Evolutionary conservation across 64 coral and sea anemone genomes (phyloP).

Genomic region (Porites lutea): DNA sequence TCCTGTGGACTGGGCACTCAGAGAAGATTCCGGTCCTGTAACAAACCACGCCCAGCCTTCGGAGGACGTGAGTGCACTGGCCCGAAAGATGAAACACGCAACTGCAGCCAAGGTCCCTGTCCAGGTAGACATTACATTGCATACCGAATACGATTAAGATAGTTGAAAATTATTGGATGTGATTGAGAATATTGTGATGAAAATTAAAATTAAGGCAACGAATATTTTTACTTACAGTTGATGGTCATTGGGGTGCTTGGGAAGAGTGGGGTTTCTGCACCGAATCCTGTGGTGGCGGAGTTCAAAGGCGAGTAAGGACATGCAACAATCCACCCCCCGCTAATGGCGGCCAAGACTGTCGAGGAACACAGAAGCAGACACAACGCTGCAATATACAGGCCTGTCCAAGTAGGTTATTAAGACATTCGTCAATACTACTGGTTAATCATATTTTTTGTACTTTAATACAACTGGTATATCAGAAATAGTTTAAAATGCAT

Average conservation of each 20-base stretch:
- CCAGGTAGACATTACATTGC: neutral
- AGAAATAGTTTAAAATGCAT: neutral
- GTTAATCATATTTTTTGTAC: too few species aligned
- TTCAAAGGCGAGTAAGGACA: conserved; percentile 1
- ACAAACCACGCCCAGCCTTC: conserved; percentile 39
- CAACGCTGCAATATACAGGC: conserved; percentile 34
- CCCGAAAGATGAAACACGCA: neutral
- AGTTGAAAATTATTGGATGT: too few species aligned
- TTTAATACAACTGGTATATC: too few species aligned
- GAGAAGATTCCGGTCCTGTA: conserved; percentile 41
- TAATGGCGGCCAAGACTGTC: conserved; percentile 5
- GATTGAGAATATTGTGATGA: neutral
- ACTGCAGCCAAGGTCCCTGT: conserved; percentile 28
- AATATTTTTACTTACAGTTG: neutral
- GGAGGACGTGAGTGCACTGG: conserved; percentile 47
- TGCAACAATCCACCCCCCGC: conserved; percentile 53
- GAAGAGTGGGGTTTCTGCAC: conserved; percentile 40
- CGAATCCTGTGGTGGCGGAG: conserved; percentile 49
- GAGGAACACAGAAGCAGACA: conserved; percentile 2
- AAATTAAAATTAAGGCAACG: too few species aligned
- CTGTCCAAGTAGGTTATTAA: conserved; percentile 33
- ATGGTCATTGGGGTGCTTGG: conserved; percentile 48
- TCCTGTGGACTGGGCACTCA: conserved; percentile 42
- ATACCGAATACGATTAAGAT: too few species aligned
- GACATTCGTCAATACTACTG: too few species aligned